Evolutionary conservation across 1,140 invertebrate species (phyloP), one percentile per base, ranked within the genome.

Genomic region (Drosophila sp.): DNA sequence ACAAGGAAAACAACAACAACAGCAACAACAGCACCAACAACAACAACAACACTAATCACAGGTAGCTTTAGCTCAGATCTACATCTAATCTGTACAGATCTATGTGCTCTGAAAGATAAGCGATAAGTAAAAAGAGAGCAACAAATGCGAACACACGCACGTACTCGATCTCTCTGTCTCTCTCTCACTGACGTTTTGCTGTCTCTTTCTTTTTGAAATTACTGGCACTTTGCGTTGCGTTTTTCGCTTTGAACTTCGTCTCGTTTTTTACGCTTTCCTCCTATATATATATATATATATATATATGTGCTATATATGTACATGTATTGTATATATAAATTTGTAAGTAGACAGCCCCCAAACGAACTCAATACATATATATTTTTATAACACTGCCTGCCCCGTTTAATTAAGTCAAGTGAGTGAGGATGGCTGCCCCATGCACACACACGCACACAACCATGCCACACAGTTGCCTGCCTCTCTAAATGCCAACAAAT

Each of bases 391-490:
- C 62, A 73, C 70, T 77, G 77, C 41, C 66, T 64, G 79, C 83
- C 59, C 72, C 46, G 75, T 87, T 84, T 89, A 86, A 89, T 86
- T 86, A 82, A 86, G 82, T 86, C 82, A 86, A 86, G 82, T 87
- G 82, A 87, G 82, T 78, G 82, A 81, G 64, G 80, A 83, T 72
- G 79, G 80, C 72, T 78, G 78, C 64, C 67, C 80, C 72, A 67
- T 72, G 71, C 79, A 32, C 21, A 27, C 8, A 36, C 53, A 43
- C 7, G 27, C 46, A 51, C 71, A 58, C 78, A 80, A n/a, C n/a
- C 50, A 77, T 57, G 71, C 61, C 57, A 46, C 64, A 61, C 57
- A 46, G 69, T 65, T 73, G 64, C 71, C 76, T 71, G 76, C 80
- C 72, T 72, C 72, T 72, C 80, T 83, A 84, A 83, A 84, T 83